Evolutionary conservation across 2,113 vertebrate species (phyloP).

Genomic region (Aldabrachelys gigantea): DNA sequence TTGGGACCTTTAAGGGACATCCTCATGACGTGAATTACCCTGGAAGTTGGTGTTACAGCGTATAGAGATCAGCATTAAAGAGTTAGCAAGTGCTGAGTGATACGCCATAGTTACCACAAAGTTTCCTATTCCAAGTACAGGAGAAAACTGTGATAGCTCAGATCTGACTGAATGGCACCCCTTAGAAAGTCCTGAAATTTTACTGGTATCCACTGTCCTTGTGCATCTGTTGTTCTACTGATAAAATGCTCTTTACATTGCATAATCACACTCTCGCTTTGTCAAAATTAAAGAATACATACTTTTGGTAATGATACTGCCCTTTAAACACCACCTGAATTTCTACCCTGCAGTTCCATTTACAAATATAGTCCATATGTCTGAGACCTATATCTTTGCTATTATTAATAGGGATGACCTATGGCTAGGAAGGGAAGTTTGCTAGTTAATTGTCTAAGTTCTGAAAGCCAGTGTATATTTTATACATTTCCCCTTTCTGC

Average conservation of each 20-base stretch:
- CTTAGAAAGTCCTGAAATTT: neutral
- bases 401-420: neutral
- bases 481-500: fast-evolving
- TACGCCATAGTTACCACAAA: neutral
- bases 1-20: neutral
- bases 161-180: neutral
- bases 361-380: neutral
- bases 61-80: neutral
- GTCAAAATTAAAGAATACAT: neutral
- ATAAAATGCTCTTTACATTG: neutral
- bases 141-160: neutral
- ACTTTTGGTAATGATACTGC: neutral
- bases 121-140: neutral
- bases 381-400: fast-evolving
- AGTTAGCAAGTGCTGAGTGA: neutral
- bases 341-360: neutral
- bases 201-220: neutral
- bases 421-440: neutral
- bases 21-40: neutral
- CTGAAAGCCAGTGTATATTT: fast-evolving
- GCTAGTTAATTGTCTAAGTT: fast-evolving
- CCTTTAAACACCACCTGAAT: neutral
- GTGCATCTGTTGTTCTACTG: neutral
- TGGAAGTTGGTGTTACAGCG: neutral
- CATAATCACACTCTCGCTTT: neutral